A percentile compares a stretch with the other conserved stretches of the same genome.
Conservation (phyloP, 2,888 invertebrate species). For the Calameuta pallipes region DNA sequence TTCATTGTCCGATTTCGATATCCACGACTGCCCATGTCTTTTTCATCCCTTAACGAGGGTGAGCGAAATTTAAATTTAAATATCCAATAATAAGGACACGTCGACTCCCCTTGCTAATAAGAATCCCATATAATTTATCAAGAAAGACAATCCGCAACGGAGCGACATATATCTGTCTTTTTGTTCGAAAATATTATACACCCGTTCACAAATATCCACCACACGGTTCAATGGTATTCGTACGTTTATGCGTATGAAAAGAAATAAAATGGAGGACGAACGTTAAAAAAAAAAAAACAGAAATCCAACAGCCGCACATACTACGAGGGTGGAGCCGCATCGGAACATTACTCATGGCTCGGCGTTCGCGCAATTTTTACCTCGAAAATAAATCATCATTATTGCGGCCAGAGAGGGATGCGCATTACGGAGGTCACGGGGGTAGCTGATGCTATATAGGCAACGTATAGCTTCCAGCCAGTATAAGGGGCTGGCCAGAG, state of each 20-base stretch:
- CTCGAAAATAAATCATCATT: slow-evolving; percentile 73
- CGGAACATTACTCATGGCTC: slow-evolving; percentile 70
- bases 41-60: slow-evolving; percentile 7
- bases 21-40: slow-evolving; percentile 25
- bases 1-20: slow-evolving; percentile 25
- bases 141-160: neutral
- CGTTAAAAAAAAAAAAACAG: slow-evolving; percentile 7
- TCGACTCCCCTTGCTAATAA: neutral
- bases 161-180: neutral
- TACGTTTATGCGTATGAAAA: neutral
- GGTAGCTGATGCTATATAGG: slow-evolving; percentile 25
- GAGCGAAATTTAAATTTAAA: slow-evolving; percentile 16
- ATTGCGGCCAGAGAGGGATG: slow-evolving; percentile 67
- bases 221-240: neutral
- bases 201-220: neutral
- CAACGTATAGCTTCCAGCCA: neutral
- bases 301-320: slow-evolving; percentile 31
- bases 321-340: slow-evolving; percentile 54
- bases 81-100: slow-evolving; percentile 6
- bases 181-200: neutral
- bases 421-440: slow-evolving; percentile 52
- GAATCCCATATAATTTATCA: neutral
- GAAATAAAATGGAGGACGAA: neutral
- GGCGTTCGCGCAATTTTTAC: slow-evolving; percentile 70
- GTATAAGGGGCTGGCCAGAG: neutral